These are phyloP conservation scores for Pomacea canaliculata DNA, from an alignment of 2,888 invertebrate genomes.

Conservation along the genomic window DNA sequence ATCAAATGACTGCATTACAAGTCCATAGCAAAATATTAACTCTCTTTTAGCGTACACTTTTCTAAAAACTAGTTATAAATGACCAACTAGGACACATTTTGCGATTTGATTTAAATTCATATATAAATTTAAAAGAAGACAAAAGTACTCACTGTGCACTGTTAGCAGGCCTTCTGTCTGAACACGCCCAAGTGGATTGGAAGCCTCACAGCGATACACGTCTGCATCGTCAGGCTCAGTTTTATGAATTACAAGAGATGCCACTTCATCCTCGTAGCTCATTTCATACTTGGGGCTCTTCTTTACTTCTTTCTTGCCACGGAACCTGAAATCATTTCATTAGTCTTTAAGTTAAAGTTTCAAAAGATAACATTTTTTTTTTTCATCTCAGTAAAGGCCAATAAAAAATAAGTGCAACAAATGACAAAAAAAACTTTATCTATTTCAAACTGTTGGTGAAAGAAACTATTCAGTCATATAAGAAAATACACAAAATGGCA, in stretches of 20 bases:
- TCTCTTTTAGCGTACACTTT: too few relatives aligned
- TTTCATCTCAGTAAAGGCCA: not conserved
- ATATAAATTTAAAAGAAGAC: not conserved
- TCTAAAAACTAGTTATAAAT: too few relatives aligned
- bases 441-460: not conserved
- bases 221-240: conserved; percentile 62
- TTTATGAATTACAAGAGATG: conserved; percentile 77
- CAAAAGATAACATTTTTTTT: not conserved
- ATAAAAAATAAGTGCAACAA: not conserved
- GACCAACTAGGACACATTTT: too few relatives aligned
- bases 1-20: too few relatives aligned
- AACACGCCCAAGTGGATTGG: conserved; percentile 65
- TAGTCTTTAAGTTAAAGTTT: not conserved
- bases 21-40: too few relatives aligned
- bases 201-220: conserved; percentile 62
- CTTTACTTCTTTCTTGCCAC: conserved; percentile 61
- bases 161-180: conserved; percentile 63
- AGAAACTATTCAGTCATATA: not conserved
- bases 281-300: conserved; percentile 63
- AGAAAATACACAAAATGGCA: not conserved
- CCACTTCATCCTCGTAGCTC: conserved; percentile 62
- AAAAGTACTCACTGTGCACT: conserved; percentile 61
- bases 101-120: too few relatives aligned
- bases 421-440: not conserved
- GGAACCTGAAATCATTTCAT: conserved; percentile 52